Percentiles rank a stretch among this genome's conserved stretches.
These are phyloP conservation scores for Cephalotes varians DNA, from an alignment of 2,888 invertebrate genomes.

Conservation along the genomic window DNA sequence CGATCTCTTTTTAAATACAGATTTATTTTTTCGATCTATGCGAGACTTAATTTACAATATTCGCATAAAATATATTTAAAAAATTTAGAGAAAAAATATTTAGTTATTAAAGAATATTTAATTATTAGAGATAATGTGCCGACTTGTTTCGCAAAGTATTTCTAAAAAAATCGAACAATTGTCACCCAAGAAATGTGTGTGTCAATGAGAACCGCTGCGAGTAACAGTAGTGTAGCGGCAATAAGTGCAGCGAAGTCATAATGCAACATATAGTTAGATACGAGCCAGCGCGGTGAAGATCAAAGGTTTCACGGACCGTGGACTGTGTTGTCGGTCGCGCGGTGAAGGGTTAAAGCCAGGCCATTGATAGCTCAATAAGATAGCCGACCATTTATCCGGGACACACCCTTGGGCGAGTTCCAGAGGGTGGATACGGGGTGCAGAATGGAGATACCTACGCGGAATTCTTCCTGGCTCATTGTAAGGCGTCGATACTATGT, in stretches of 20 bases:
- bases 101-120: background rate
- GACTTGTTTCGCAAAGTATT: background rate
- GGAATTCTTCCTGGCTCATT: constrained; percentile 70
- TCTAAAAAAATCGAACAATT: background rate
- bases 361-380: constrained; percentile 84
- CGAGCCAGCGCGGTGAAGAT: constrained; percentile 82
- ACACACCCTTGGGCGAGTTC: constrained; percentile 77
- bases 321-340: constrained; percentile 74
- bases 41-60: background rate
- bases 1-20: constrained; percentile 2
- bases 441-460: constrained; percentile 37
- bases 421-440: constrained; percentile 53
- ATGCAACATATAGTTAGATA: constrained; percentile 83
- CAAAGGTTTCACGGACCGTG: constrained; percentile 77
- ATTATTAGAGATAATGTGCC: background rate
- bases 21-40: background rate
- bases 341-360: constrained; percentile 79
- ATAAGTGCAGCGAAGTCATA: constrained; percentile 82
- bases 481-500: constrained; percentile 82
- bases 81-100: background rate
- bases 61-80: background rate
- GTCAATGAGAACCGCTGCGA: constrained; percentile 74
- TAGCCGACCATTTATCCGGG: constrained; percentile 78
- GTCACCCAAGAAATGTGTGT: background rate
- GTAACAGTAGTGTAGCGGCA: constrained; percentile 79